Evolutionary conservation across 1,140 invertebrate genomes (phyloP).

Genomic region (Chymomyza costata): DNA sequence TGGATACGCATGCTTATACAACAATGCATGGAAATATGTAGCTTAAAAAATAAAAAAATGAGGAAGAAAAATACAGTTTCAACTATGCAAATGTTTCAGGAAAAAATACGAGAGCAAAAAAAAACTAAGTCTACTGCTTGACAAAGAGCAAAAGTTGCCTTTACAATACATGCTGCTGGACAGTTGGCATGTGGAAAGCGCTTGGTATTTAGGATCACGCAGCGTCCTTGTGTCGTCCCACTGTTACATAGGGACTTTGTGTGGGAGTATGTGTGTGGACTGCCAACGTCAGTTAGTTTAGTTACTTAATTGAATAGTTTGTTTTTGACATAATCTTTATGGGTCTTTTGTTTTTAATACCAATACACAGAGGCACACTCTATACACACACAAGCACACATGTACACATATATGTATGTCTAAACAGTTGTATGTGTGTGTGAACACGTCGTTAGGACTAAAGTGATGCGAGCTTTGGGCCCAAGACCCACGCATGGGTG

Average conservation of each 20-base stretch:
- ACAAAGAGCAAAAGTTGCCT: conserved; percentile 58
- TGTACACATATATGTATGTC: conserved; percentile 5
- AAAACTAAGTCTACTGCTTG: conserved; percentile 23
- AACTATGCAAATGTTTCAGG: conserved; percentile 65
- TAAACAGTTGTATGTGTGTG: conserved; percentile 33
- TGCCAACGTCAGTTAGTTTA: conserved; percentile 68
- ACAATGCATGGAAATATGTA: too few relatives aligned
- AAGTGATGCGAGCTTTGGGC: conserved; percentile 25
- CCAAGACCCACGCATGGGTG: conserved; percentile 36
- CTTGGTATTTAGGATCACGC: too few relatives aligned
- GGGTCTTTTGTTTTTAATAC: conserved; percentile 67
- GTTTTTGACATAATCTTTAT: conserved; percentile 73
- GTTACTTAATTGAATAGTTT: conserved; percentile 73
- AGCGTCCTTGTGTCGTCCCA: too few relatives aligned
- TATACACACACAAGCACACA: conserved; percentile 12
- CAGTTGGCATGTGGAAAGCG: conserved; percentile 55
- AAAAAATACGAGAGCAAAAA: conserved; percentile 45
- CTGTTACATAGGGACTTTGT: too few relatives aligned
- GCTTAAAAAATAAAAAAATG: background rate
- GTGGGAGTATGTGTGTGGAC: conserved; percentile 12
- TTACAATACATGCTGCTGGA: conserved; percentile 36
- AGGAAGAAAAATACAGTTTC: conserved; percentile 6
- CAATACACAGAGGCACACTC: conserved; percentile 29
- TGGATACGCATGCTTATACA: conserved; percentile 1
- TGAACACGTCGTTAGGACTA: conserved; percentile 56